Percentiles rank a stretch among this genome's conserved stretches.
Evolutionary conservation across 2,888 invertebrate genomes (phyloP).

Genomic region (Carterocephalus palaemon): DNA sequence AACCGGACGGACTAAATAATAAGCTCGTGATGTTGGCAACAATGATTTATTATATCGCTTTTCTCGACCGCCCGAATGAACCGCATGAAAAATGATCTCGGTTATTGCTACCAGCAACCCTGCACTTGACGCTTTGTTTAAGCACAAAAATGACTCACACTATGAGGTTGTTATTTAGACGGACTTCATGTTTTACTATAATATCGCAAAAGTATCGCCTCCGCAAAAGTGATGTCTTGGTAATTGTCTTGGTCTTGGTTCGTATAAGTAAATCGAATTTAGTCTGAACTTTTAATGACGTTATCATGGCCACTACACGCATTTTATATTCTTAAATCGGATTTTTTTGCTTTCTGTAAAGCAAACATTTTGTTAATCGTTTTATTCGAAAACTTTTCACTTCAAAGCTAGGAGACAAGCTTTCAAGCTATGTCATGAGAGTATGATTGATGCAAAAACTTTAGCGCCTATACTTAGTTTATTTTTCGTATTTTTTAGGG

Average conservation of each 20-base stretch:
- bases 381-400: too few species aligned
- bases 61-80: slow-evolving; percentile 75
- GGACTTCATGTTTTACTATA: slow-evolving; percentile 61
- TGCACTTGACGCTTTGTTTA: slow-evolving; percentile 78
- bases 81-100: slow-evolving; percentile 77
- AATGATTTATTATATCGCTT: slow-evolving; percentile 77
- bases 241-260: not conserved
- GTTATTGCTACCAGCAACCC: slow-evolving; percentile 74
- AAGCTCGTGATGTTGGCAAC: slow-evolving; percentile 73
- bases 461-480: too few species aligned
- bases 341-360: too few species aligned
- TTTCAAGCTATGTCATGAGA: too few species aligned
- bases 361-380: too few species aligned
- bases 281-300: too few species aligned
- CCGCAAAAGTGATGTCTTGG: not conserved
- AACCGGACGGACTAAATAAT: slow-evolving; percentile 73
- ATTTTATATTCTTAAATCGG: too few species aligned
- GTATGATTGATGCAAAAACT: too few species aligned
- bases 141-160: slow-evolving; percentile 76
- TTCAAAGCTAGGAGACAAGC: too few species aligned
- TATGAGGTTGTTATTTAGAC: slow-evolving; percentile 67
- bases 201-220: slow-evolving; percentile 37
- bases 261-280: too few species aligned
- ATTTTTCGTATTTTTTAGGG: too few species aligned
- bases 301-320: too few species aligned